Percentiles rank a stretch among this genome's conserved stretches.
Conservation (phyloP, 2,888 invertebrate species). For the Polydrusus pterygomalis region DNA sequence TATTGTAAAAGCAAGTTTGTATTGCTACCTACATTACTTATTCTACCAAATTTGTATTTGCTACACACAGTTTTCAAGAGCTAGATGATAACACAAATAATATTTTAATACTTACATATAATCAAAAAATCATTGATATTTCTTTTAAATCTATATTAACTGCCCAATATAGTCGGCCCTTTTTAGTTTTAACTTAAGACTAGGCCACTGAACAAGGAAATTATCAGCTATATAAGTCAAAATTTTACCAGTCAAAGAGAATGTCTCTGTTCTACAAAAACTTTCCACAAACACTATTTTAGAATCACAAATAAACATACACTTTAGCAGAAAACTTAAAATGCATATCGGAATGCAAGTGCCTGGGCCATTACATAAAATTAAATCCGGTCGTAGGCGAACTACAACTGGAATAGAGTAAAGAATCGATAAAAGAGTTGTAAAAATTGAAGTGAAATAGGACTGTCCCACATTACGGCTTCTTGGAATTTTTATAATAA, state of each 20-base stretch:
- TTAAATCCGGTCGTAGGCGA: conserved; percentile 83
- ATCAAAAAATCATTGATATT: not conserved
- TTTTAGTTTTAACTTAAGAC: conserved; percentile 79
- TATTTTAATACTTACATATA: too few species aligned
- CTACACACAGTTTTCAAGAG: too few species aligned
- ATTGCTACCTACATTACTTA: too few species aligned
- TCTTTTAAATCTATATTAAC: conserved; percentile 73
- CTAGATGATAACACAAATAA: too few species aligned
- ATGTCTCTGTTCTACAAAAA: conserved; percentile 91
- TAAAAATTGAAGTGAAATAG: conserved; percentile 85
- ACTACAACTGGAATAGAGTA: conserved; percentile 81
- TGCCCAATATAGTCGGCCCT: conserved; percentile 86
- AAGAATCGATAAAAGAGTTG: conserved; percentile 84
- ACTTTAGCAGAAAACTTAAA: conserved; percentile 83
- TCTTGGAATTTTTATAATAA: conserved; percentile 81
- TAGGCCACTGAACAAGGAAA: conserved; percentile 95
- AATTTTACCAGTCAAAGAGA: conserved; percentile 93
- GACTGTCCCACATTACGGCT: conserved; percentile 93
- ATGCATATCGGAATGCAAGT: conserved; percentile 95
- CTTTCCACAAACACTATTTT: conserved; percentile 95
- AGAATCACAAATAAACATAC: conserved; percentile 78
- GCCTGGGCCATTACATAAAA: conserved; percentile 96
- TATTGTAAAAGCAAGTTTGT: too few species aligned
- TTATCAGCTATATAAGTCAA: conserved; percentile 88
- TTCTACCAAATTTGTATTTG: too few species aligned